Conservation (phyloP, 2,888 invertebrate species). For the Matsumyia berberina region DNA sequence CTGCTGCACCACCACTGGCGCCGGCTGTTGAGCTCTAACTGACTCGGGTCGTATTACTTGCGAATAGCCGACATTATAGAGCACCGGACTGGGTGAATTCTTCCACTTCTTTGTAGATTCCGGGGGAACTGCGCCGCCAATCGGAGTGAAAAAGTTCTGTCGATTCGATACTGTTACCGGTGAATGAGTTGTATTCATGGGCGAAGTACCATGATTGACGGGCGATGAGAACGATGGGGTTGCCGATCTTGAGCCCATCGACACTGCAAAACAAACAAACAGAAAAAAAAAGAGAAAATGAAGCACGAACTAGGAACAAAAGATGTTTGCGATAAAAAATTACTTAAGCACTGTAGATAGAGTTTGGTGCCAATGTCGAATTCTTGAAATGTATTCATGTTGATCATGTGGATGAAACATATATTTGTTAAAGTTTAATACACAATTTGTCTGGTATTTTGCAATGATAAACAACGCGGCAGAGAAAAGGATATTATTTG, state of each 20-base stretch:
- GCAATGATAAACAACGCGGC: slow-evolving; percentile 31
- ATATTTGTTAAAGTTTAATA: slow-evolving; percentile 78
- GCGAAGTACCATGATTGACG: slow-evolving; percentile 88
- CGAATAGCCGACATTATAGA: slow-evolving; percentile 82
- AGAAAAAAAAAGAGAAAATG: slow-evolving; percentile 65
- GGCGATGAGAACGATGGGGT: slow-evolving; percentile 95
- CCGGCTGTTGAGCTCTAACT: slow-evolving; percentile 79
- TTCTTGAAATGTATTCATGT: slow-evolving; percentile 82
- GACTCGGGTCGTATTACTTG: slow-evolving; percentile 82
- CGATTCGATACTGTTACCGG: slow-evolving; percentile 89
- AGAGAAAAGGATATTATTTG: slow-evolving; percentile 32
- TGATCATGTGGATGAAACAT: slow-evolving; percentile 77
- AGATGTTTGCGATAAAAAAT: background rate
- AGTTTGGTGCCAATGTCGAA: slow-evolving; percentile 82
- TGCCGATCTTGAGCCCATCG: slow-evolving; percentile 95
- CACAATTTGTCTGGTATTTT: slow-evolving; percentile 32
- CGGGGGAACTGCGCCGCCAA: slow-evolving; percentile 83
- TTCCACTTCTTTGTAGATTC: slow-evolving; percentile 81
- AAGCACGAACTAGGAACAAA: slow-evolving; percentile 1
- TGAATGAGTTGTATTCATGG: slow-evolving; percentile 87
- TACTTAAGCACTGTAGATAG: slow-evolving; percentile 84
- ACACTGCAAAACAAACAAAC: slow-evolving; percentile 87
- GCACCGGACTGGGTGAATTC: slow-evolving; percentile 83
- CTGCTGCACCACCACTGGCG: slow-evolving; percentile 46
- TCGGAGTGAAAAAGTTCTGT: slow-evolving; percentile 96